phyloP scores from a whole-genome alignment of 2,888 invertebrate genomes.

The Dascillus cervinus region DNA sequence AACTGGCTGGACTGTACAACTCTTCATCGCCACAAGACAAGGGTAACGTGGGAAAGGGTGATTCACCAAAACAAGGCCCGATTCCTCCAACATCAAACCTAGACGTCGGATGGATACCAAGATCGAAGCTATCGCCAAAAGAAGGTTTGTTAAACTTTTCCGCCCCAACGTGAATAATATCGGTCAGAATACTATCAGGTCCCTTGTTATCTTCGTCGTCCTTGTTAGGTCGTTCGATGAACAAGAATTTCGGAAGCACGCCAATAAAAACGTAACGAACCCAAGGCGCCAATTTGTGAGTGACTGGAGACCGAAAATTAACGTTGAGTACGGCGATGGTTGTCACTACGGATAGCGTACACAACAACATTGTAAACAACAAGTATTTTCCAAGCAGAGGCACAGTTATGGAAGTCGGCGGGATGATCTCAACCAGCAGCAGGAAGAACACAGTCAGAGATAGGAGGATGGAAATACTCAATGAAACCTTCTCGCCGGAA shows the following conservation, averaged over 20 bases:
- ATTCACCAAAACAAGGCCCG: constrained; percentile 57
- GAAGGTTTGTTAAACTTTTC: constrained; percentile 59
- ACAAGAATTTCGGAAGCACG: constrained; percentile 76
- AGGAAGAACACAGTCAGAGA: constrained; percentile 93
- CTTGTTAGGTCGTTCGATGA: constrained; percentile 83
- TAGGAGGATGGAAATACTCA: constrained; percentile 88
- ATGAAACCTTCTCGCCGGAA: constrained; percentile 95
- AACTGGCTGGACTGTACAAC: constrained; percentile 63
- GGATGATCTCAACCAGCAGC: constrained; percentile 88
- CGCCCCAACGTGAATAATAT: constrained; percentile 62
- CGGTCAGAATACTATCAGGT: constrained; percentile 57
- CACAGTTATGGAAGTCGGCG: constrained; percentile 87
- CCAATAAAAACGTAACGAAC: constrained; percentile 75
- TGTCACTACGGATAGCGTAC: constrained; percentile 86
- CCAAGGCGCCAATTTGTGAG: constrained; percentile 89
- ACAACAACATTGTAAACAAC: constrained; percentile 90
- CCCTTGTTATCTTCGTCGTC: constrained; percentile 52
- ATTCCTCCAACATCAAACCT: constrained; percentile 57
- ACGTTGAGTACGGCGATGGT: constrained; percentile 91
- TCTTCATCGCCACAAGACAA: constrained; percentile 76
- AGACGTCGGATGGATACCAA: constrained; percentile 41
- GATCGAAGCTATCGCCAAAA: constrained; percentile 47
- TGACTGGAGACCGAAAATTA: constrained; percentile 87
- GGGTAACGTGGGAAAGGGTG: constrained; percentile 60
- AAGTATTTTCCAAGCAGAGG: constrained; percentile 87